phyloP scores from a whole-genome alignment of 2,797 vertebrate genomes.

The Thamnophis elegans region DNA sequence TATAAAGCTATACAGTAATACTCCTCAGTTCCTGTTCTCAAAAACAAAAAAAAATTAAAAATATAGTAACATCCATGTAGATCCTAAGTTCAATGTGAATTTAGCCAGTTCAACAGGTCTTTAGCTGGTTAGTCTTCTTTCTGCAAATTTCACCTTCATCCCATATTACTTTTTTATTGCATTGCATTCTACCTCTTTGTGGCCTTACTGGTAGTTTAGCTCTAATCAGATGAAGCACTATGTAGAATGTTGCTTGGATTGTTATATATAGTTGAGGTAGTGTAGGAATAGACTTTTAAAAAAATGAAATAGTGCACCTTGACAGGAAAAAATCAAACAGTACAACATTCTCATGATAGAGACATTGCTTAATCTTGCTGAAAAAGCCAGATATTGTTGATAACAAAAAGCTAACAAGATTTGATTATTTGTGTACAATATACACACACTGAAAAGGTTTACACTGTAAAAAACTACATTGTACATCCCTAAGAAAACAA shows the following conservation, averaged over 20 bases:
- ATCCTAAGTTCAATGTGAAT: background rate
- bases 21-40: no score
- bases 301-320: background rate
- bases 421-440: background rate
- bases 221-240: background rate
- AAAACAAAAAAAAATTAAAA: background rate
- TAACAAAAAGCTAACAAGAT: no score
- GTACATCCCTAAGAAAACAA: background rate
- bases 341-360: background rate
- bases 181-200: background rate
- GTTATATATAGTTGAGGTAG: background rate
- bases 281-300: background rate
- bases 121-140: background rate
- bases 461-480: background rate
- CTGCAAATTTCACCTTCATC: background rate
- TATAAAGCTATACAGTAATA: background rate
- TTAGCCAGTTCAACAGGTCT: background rate
- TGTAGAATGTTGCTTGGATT: background rate
- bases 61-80: background rate
- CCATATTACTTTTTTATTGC: background rate
- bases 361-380: background rate
- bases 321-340: background rate
- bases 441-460: background rate
- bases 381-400: slow-evolving; percentile 9
- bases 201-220: background rate